A percentile compares a stretch with the other conserved stretches of the same genome.
Evolutionary conservation across 2,888 invertebrate genomes (phyloP).

Genomic region (Malacosoma neustria): DNA sequence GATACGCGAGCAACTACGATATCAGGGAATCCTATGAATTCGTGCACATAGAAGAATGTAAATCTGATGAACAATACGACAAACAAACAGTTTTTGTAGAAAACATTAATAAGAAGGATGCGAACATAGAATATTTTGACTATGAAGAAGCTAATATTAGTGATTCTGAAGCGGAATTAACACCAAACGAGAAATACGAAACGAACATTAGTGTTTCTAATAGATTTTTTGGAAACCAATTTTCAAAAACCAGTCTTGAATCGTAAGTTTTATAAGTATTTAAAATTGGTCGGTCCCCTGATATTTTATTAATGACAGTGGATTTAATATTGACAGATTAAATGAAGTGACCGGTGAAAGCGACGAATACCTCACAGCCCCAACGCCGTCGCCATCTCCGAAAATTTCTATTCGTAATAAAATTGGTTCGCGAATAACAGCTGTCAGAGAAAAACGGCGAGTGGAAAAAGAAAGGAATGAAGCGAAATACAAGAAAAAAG

Average conservation of each 20-base stretch:
- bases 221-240: slow-evolving; percentile 29
- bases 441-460: slow-evolving; percentile 34
- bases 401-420: slow-evolving; percentile 41
- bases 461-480: slow-evolving; percentile 28
- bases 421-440: slow-evolving; percentile 40
- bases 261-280: slow-evolving; percentile 40
- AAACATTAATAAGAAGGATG: slow-evolving; percentile 26
- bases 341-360: slow-evolving; percentile 35
- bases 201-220: slow-evolving; percentile 17
- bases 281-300: not conserved
- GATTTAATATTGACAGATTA: slow-evolving; percentile 30
- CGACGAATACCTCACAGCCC: slow-evolving; percentile 27
- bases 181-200: slow-evolving; percentile 22
- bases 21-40: slow-evolving; percentile 21
- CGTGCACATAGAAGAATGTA: slow-evolving; percentile 4
- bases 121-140: slow-evolving; percentile 24
- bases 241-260: slow-evolving; percentile 38
- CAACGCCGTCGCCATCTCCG: slow-evolving; percentile 25
- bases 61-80: slow-evolving; percentile 12
- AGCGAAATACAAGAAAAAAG: slow-evolving; percentile 32
- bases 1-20: slow-evolving; percentile 25
- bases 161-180: slow-evolving; percentile 22
- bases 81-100: slow-evolving; percentile 25
- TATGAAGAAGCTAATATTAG: slow-evolving; percentile 28
- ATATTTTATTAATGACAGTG: not conserved